Evolutionary conservation across 1,140 invertebrate genomes (phyloP).

Genomic region (Brachionus plicatilis): DNA sequence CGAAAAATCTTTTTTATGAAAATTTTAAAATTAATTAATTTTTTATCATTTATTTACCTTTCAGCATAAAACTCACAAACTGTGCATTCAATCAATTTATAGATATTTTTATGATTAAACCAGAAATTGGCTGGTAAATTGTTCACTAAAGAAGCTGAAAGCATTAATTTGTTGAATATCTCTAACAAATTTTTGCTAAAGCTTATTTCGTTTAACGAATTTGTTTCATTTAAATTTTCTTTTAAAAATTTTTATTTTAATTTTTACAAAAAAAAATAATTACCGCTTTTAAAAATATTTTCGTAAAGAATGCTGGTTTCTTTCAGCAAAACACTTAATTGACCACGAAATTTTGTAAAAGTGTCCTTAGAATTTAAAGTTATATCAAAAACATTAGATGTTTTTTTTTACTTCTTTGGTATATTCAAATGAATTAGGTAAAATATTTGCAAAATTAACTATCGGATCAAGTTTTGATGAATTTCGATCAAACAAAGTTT

Average conservation of each 20-base stretch:
- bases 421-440: background rate
- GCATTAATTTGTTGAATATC: background rate
- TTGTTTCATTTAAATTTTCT: background rate
- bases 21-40: background rate
- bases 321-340: background rate
- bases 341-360: background rate
- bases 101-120: slow-evolving; percentile 27
- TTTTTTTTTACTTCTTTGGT: background rate
- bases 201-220: background rate
- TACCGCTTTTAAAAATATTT: background rate
- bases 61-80: slow-evolving; percentile 12
- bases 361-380: background rate
- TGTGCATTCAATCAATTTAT: background rate
- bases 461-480: background rate
- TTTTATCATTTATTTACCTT: background rate
- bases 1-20: background rate
- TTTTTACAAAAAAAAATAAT: background rate
- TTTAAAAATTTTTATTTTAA: background rate
- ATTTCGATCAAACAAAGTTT: background rate
- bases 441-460: slow-evolving; percentile 1
- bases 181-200: slow-evolving; percentile 6
- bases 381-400: background rate
- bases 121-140: background rate
- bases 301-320: background rate
- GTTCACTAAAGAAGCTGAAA: background rate